phyloP scores from a whole-genome alignment of 2,113 vertebrate genomes.

The Megalops atlanticus region DNA sequence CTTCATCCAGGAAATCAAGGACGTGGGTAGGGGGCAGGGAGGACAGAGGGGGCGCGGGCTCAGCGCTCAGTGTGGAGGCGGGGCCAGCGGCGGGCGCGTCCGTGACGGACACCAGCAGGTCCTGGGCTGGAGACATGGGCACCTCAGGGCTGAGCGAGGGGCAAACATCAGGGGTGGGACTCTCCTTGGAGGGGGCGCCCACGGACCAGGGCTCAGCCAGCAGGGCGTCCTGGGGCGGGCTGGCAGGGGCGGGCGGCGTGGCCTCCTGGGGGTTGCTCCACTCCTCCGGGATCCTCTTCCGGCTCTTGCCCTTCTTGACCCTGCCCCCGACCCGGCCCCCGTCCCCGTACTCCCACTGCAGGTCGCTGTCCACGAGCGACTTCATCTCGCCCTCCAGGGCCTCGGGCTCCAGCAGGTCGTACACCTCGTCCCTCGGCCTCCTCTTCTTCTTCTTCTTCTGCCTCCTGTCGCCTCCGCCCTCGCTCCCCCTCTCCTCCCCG shows the following conservation, averaged over 20 bases:
- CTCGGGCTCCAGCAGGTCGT: slow-evolving; percentile 58
- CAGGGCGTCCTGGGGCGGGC: slow-evolving; percentile 5
- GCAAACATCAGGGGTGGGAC: neutral
- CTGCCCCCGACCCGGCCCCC: slow-evolving; percentile 66
- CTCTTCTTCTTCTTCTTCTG: slow-evolving; percentile 73
- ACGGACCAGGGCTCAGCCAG: neutral
- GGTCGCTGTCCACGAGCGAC: slow-evolving; percentile 46
- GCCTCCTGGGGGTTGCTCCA: slow-evolving; percentile 64
- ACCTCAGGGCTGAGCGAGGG: neutral
- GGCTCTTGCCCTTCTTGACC: slow-evolving; percentile 69
- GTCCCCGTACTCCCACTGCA: slow-evolving; percentile 70
- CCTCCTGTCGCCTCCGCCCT: slow-evolving; percentile 57
- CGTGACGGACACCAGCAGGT: slow-evolving; percentile 38
- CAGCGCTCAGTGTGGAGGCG: slow-evolving; percentile 30
- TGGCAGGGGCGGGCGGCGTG: neutral
- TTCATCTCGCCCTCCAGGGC: slow-evolving; percentile 40
- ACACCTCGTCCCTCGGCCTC: slow-evolving; percentile 64
- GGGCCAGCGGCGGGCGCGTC: slow-evolving; percentile 26
- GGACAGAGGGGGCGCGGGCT: neutral
- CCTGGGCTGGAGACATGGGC: neutral
- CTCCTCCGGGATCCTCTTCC: slow-evolving; percentile 72
- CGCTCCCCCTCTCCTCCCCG: slow-evolving; percentile 54
- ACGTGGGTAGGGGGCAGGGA: neutral
- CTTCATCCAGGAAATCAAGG: neutral
- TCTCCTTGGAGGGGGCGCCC: neutral